phyloP scores from a whole-genome alignment of 2,888 invertebrate species.

The Acanthosepion pharaonis region DNA sequence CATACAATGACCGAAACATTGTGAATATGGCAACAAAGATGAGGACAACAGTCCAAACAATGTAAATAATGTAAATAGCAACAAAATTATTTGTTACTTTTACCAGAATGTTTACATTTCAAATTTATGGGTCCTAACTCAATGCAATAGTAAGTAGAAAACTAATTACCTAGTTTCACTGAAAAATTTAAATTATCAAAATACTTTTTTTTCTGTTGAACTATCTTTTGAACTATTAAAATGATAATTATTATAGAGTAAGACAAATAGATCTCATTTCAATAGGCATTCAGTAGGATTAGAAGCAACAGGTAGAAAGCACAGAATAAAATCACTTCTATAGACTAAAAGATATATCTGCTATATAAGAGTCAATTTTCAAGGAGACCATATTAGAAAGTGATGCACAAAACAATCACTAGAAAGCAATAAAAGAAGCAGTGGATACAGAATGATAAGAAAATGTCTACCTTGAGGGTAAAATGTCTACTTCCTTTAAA shows the following conservation, averaged over 20 bases:
- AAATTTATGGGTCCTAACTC: no score
- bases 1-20: no score
- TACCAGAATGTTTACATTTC: no score
- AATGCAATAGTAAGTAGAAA: no score
- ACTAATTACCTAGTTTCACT: no score
- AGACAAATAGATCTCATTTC: not conserved
- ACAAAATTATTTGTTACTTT: no score
- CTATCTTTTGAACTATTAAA: not conserved
- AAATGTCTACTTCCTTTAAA: not conserved
- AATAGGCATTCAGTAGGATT: not conserved
- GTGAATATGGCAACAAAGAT: no score
- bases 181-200: not conserved
- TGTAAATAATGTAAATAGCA: no score
- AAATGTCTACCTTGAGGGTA: constrained; percentile 42
- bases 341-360: not conserved
- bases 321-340: not conserved
- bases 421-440: not conserved
- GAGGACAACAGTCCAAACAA: no score
- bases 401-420: not conserved
- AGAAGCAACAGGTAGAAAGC: not conserved
- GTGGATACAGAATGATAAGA: not conserved
- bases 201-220: not conserved
- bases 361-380: not conserved
- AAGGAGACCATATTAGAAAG: not conserved
- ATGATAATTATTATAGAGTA: not conserved